These are phyloP conservation scores for Pogonognathellus flavescens DNA, from an alignment of 1,140 invertebrate genomes.

Conservation along the genomic window DNA sequence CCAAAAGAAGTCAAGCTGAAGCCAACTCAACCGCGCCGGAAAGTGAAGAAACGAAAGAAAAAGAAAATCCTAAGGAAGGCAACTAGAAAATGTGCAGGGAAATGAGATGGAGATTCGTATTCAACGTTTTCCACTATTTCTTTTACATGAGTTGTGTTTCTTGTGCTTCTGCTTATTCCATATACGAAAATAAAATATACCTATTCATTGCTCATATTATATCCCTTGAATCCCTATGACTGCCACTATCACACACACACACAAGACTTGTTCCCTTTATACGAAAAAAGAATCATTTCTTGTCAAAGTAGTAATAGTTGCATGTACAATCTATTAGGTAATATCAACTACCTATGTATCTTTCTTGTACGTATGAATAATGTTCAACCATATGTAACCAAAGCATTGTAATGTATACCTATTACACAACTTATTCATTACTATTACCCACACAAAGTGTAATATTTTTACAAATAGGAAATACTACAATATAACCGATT, in stretches of 20 bases:
- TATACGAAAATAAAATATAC: background rate
- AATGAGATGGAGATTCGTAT: constrained; percentile 44
- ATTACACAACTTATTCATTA: background rate
- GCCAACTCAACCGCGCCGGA: background rate
- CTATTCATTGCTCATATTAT: background rate
- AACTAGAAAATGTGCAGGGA: constrained; percentile 14
- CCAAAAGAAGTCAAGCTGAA: constrained; percentile 21
- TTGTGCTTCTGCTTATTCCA: background rate
- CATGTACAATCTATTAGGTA: background rate
- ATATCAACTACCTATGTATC: background rate
- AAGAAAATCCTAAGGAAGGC: constrained; percentile 28
- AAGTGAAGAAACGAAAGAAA: constrained; percentile 24
- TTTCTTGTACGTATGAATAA: background rate
- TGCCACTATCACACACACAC: background rate
- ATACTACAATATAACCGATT: too few species aligned
- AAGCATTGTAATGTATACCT: background rate
- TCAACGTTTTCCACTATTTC: background rate
- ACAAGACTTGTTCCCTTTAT: background rate
- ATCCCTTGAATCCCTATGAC: background rate
- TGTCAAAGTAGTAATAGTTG: background rate
- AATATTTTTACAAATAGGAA: too few species aligned
- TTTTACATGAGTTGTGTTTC: background rate
- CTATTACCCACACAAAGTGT: too few species aligned
- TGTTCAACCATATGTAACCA: background rate
- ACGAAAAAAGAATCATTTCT: background rate